Percentiles rank a stretch among this genome's conserved stretches.
These are phyloP conservation scores for Euglossa dilemma DNA, from an alignment of 1,140 invertebrate species.

Conservation along the genomic window DNA sequence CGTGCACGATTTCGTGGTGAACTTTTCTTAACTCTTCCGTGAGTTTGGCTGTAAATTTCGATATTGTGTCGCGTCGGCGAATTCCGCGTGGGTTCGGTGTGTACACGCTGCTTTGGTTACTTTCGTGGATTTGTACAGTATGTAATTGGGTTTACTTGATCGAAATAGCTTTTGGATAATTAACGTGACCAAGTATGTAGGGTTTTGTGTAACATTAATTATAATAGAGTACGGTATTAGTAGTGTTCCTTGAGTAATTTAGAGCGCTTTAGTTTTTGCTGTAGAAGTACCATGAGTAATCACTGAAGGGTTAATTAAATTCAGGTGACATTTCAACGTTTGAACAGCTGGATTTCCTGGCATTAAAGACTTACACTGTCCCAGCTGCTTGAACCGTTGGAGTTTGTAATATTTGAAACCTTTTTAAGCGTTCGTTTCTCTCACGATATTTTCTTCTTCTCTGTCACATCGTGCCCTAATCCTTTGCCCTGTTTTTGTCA, in stretches of 20 bases:
- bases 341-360: neutral
- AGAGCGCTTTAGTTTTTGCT: neutral
- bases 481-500: neutral
- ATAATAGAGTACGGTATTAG: too few species aligned
- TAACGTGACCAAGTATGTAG: too few species aligned
- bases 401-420: neutral
- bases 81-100: too few species aligned
- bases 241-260: neutral
- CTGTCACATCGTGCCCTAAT: neutral
- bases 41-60: neutral
- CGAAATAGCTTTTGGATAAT: too few species aligned
- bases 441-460: neutral
- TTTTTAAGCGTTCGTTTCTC: slow-evolving; percentile 1
- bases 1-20: neutral
- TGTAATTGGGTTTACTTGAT: too few species aligned
- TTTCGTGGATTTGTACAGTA: too few species aligned
- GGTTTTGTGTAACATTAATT: too few species aligned
- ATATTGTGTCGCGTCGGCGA: too few species aligned
- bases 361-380: neutral
- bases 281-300: neutral
- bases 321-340: neutral
- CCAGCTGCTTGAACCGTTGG: neutral
- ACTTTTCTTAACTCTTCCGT: neutral
- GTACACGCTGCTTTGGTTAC: too few species aligned
- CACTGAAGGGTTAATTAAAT: slow-evolving; percentile 7